Evolutionary conservation across 2,113 vertebrate genomes (phyloP).

Genomic region (Heterocephalus glaber): DNA sequence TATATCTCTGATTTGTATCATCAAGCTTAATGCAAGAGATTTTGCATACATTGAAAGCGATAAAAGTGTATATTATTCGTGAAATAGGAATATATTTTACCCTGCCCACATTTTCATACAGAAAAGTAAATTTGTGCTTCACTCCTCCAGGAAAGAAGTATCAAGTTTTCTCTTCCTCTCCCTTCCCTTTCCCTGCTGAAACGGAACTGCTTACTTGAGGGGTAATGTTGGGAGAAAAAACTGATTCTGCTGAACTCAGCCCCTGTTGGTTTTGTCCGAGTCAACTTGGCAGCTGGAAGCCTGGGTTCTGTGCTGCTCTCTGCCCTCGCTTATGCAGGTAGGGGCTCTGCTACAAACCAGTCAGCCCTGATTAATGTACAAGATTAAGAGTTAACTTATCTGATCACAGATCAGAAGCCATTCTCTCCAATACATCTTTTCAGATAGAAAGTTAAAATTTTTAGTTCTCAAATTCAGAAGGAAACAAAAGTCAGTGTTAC

Average conservation of each 20-base stretch:
- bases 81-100: not conserved
- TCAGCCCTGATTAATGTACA: not conserved
- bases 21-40: not conserved
- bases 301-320: not conserved
- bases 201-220: not conserved
- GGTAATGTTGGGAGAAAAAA: not conserved
- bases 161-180: not conserved
- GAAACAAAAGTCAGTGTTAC: not conserved
- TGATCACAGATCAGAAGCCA: not conserved
- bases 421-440: not conserved
- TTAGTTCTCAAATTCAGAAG: not conserved
- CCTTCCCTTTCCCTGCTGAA: not conserved
- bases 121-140: not conserved
- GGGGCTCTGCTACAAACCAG: not conserved
- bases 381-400: not conserved
- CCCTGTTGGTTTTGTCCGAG: not conserved
- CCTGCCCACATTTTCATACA: not conserved
- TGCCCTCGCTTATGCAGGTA: not conserved
- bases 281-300: not conserved
- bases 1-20: not conserved
- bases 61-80: not conserved
- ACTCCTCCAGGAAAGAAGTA: not conserved
- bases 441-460: not conserved
- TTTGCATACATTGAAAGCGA: not conserved
- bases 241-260: not conserved